A percentile compares a stretch with the other conserved stretches of the same genome.
Conservation (phyloP, 2,113 vertebrate genomes). For the Heterotilapia buettikoferi region DNA sequence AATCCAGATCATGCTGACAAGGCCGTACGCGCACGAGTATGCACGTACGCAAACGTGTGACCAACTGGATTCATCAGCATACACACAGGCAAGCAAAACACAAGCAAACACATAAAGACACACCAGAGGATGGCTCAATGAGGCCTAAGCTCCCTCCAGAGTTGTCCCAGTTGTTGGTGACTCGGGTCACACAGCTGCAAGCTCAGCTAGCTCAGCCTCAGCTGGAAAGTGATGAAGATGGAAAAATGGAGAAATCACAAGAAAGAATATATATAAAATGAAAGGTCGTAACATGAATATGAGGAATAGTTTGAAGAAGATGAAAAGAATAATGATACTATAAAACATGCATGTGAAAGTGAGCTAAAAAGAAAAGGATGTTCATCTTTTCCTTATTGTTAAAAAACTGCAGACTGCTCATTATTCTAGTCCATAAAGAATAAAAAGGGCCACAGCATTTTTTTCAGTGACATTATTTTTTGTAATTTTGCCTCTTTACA, state of each 20-base stretch:
- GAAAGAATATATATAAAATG: not conserved
- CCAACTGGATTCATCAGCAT: not conserved
- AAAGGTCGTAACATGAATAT: not conserved
- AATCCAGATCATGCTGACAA: conserved; percentile 46
- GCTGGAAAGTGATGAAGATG: not conserved
- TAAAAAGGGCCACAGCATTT: not conserved
- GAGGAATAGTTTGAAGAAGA: not conserved
- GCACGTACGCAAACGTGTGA: not conserved
- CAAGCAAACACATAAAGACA: conserved; percentile 17
- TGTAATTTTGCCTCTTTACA: not conserved
- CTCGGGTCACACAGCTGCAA: conserved; percentile 64
- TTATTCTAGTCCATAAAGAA: not conserved
- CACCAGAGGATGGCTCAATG: not conserved
- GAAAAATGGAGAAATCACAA: not conserved
- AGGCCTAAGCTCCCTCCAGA: conserved; percentile 27
- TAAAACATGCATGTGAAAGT: not conserved
- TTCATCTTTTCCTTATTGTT: not conserved
- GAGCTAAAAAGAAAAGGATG: not conserved
- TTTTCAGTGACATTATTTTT: not conserved
- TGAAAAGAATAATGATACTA: not conserved
- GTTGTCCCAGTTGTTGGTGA: conserved; percentile 53
- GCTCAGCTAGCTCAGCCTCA: not conserved
- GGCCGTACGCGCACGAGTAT: not conserved
- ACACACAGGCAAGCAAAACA: conserved; percentile 35
- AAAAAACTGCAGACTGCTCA: not conserved